Percentiles rank a stretch among this genome's conserved stretches.
Conservation (phyloP, 2,888 invertebrate species). For the Chouioia cunea region DNA sequence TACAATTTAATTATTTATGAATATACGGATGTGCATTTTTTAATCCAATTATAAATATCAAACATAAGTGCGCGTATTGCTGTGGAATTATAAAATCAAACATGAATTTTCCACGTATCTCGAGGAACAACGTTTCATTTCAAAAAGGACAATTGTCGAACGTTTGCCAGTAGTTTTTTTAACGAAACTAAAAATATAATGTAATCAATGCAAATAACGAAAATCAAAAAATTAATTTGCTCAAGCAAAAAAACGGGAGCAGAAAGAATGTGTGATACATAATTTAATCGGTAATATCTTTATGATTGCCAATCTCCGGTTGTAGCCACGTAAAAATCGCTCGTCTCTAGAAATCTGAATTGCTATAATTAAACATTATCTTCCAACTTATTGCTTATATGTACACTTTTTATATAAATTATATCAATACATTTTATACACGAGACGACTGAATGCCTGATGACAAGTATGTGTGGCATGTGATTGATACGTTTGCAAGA, state of each 20-base stretch:
- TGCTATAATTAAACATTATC: constrained; percentile 3
- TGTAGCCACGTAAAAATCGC: background rate
- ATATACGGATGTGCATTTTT: constrained; percentile 3
- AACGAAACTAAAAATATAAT: too few relatives aligned
- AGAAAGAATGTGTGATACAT: too few relatives aligned
- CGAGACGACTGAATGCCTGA: constrained; percentile 15
- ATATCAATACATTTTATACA: constrained; percentile 38
- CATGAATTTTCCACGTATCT: background rate
- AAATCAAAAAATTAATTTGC: too few relatives aligned
- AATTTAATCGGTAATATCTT: too few relatives aligned
- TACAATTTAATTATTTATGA: constrained; percentile 28
- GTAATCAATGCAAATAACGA: too few relatives aligned
- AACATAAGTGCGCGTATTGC: constrained; percentile 8
- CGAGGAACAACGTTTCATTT: background rate
- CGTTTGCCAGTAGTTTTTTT: too few relatives aligned
- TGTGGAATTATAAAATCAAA: constrained; percentile 15
- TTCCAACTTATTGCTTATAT: constrained; percentile 28
- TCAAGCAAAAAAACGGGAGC: too few relatives aligned
- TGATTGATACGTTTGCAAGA: constrained; percentile 11
- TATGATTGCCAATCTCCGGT: too few relatives aligned
- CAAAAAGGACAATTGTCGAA: background rate
- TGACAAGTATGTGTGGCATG: constrained; percentile 33
- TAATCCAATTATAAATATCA: constrained; percentile 13
- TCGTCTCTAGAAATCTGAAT: constrained; percentile 11
- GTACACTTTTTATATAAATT: constrained; percentile 39